Conservation (phyloP, 1,140 invertebrate genomes). For the Saccostrea echinata region DNA sequence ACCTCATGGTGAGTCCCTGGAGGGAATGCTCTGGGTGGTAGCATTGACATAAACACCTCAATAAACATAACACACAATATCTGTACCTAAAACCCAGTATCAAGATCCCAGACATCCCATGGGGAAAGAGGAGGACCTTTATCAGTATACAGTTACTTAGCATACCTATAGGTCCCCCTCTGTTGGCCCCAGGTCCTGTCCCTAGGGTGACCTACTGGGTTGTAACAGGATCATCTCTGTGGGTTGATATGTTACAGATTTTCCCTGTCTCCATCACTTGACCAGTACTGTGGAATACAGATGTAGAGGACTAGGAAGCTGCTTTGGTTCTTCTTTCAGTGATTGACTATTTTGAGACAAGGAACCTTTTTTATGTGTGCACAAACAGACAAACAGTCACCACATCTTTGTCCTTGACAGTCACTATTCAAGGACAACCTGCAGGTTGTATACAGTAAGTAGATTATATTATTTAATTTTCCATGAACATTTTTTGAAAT, state of each 20-base stretch:
- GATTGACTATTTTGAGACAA: neutral
- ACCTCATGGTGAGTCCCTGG: neutral
- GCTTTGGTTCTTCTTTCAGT: neutral
- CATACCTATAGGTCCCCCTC: neutral
- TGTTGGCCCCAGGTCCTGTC: neutral
- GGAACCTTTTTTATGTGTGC: too few relatives aligned
- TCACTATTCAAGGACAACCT: neutral
- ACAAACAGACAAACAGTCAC: neutral
- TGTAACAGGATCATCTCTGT: constrained; percentile 26
- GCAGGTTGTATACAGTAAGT: neutral
- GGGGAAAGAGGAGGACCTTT: neutral
- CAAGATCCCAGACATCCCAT: neutral
- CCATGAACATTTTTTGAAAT: too few relatives aligned
- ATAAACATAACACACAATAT: constrained; percentile 9
- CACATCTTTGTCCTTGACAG: neutral
- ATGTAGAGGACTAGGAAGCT: neutral
- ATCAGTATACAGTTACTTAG: neutral
- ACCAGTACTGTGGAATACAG: neutral
- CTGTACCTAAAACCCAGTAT: neutral
- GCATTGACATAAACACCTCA: constrained; percentile 17
- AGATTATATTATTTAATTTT: neutral
- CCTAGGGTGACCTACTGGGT: neutral
- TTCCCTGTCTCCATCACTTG: neutral
- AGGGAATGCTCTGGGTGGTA: neutral
- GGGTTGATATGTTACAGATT: constrained; percentile 23